Base-by-base conservation (phyloP, 1,140 invertebrate genomes). In the Hestina assimilis region DNA sequence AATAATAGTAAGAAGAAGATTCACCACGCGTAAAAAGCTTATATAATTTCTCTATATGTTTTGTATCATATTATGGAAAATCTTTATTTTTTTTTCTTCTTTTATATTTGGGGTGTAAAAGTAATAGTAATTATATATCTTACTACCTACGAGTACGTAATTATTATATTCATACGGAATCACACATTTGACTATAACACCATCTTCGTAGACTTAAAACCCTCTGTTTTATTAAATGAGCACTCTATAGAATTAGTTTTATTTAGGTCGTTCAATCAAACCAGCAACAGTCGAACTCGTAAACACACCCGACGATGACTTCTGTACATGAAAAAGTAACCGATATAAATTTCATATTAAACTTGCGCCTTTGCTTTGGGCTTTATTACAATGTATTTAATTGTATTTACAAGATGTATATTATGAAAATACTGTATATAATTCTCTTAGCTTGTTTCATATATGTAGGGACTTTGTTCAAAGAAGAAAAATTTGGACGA, bases 311-410 rank as follows among this genome's bases (percentile, higher is more conserved):
- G n/a, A n/a, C n/a, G n/a, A 50, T 24, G 31, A 8, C 11, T 40
- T 11, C 11, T 15, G 23, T 3, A 3, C 1, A 5, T 38, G 20
- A n/a, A 4, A 24, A 11, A 15, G 12, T 50, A 12, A 14, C n/a
- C 7, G 6, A 24, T 40, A 40, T 26, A n/a, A 40, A 51, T 9
- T 51, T n/a, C 15, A 11, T 51, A 14, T 23, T 51, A 11, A 40
- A 51, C 3, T 1, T 48, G n/a, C 47, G 33, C 14, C 0, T 40
- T 2, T 5, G 23, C 15, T 40, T 51, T 31, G 31, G 47, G 4
- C 40, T 19, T 17, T 51, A 51, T 24, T 23, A 51, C 9, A 40
- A 51, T 51, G 11, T 31, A 15, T 21, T 3, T 12, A 28, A 47
- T 28, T 31, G n/a, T 47, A 21, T 31, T 2, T 26, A 35, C 12